A percentile compares a stretch with the other conserved stretches of the same genome.
Conservation (phyloP, 37 sponge, comb jelly and placozoan genomes). For the Ephydatia muelleri region DNA sequence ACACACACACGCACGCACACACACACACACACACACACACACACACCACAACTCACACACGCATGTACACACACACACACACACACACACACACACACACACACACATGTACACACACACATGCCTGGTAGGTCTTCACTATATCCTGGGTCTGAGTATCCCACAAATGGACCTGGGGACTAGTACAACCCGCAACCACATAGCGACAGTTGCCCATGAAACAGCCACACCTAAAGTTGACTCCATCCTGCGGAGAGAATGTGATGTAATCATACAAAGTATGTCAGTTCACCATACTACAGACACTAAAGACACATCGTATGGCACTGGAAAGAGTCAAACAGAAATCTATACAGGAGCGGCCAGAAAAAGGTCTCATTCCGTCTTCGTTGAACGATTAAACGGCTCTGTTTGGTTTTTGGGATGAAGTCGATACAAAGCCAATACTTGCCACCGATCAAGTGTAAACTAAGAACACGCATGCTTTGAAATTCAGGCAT, state of each 20-base stretch:
- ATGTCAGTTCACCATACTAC: background rate
- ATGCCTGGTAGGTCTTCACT: conserved; percentile 40
- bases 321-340: background rate
- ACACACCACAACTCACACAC: background rate
- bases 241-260: conserved; percentile 34
- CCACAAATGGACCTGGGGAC: conserved; percentile 36
- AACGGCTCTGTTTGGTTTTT: no score
- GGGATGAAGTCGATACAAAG: no score
- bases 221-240: conserved; percentile 53
- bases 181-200: conserved; percentile 49
- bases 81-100: background rate
- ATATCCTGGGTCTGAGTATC: conserved; percentile 60
- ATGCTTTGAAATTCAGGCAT: no score
- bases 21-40: no score
- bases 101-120: background rate
- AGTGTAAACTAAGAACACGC: no score
- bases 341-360: no score
- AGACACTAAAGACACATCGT: background rate
- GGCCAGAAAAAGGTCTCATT: no score
- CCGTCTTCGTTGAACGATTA: no score
- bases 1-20: no score
- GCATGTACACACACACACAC: background rate
- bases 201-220: conserved; percentile 63
- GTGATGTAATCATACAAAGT: no score
- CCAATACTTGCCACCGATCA: no score